Evolutionary conservation across 2,797 vertebrate genomes (phyloP), one percentile per base, ranked within the genome.

Genomic region (Siniperca undulata): DNA sequence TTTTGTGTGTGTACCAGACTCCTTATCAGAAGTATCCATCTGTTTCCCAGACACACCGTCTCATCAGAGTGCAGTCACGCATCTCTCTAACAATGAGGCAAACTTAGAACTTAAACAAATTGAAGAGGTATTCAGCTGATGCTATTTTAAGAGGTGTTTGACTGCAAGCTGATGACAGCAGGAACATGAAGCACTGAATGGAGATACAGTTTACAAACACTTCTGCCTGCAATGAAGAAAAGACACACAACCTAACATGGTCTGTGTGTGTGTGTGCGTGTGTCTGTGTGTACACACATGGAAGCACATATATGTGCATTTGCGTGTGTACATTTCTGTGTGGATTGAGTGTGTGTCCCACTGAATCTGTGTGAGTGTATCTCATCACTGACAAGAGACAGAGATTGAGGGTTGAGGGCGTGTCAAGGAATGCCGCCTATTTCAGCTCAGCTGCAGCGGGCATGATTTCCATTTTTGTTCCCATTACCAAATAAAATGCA

Each of bases 401-500:
- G 55, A 78, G 82, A 92, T 81, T 65, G 83, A 82, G 77, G 80
- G 77, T 77, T 71, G 70, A 83, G 78, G 81, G 59, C 74, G 83
- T 74, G 77, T 88, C 81, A 71, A 70, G 64, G 78, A 88, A 80
- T 55, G 78, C 73, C 59, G 88, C 71, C 78, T 34, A 70, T 88
- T 90, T 88, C 82, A 88, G 84, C 77, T 87, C 89, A 87, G 80
- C 88, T 78, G 76, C 79, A 64, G 52, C 22, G 0, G 16, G 60
- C 77, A 77, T 58, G 62, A 67, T 88, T 93, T 91, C 67, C 81
- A 89, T 90, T 91, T 93, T 89, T 87, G 75, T 87, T 90, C 80
- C 84, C 77, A 86, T 91, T 90, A 91, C 53, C 66, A 83, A 87
- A 88, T 84, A 74, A 90, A 91, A 82, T 65, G 75, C 72, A 36